Conservation (phyloP, 1,140 invertebrate species). For the Bombus breviceps region DNA sequence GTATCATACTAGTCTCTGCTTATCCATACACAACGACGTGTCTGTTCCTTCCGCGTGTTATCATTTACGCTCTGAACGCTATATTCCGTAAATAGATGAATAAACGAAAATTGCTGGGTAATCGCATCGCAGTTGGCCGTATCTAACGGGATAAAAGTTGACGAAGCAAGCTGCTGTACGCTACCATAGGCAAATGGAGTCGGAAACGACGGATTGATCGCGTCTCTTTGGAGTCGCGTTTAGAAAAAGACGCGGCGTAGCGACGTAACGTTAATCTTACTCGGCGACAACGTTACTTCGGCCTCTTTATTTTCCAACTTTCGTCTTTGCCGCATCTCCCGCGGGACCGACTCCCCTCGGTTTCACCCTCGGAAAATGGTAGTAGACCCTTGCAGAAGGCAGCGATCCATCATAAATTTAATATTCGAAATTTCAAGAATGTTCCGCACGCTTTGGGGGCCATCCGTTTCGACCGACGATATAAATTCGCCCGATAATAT, state of each 20-base stretch:
- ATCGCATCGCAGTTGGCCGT: neutral
- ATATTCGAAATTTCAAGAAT: slow-evolving; percentile 76
- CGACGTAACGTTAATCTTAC: slow-evolving; percentile 39
- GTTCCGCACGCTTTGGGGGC: slow-evolving; percentile 62
- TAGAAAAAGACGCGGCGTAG: neutral
- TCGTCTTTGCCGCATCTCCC: slow-evolving; percentile 39
- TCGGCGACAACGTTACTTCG: slow-evolving; percentile 43
- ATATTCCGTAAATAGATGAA: neutral
- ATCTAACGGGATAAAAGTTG: neutral
- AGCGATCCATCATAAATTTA: slow-evolving; percentile 79
- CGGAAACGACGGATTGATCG: slow-evolving; percentile 32
- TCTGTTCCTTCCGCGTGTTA: no score
- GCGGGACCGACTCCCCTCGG: slow-evolving; percentile 44
- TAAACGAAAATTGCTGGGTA: no score
- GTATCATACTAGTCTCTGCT: no score
- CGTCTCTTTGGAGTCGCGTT: neutral
- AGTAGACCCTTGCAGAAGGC: slow-evolving; percentile 55
- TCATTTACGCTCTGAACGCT: no score
- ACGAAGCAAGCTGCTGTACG: neutral
- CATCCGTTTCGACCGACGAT: slow-evolving; percentile 66
- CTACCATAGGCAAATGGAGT: neutral
- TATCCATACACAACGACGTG: no score
- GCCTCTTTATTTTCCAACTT: slow-evolving; percentile 54
- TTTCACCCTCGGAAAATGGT: slow-evolving; percentile 43
- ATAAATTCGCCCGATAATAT: slow-evolving; percentile 69